Percentiles rank a stretch among this genome's conserved stretches.
phyloP scores from a whole-genome alignment of 2,113 vertebrate genomes.

The Macquaria ambigua region DNA sequence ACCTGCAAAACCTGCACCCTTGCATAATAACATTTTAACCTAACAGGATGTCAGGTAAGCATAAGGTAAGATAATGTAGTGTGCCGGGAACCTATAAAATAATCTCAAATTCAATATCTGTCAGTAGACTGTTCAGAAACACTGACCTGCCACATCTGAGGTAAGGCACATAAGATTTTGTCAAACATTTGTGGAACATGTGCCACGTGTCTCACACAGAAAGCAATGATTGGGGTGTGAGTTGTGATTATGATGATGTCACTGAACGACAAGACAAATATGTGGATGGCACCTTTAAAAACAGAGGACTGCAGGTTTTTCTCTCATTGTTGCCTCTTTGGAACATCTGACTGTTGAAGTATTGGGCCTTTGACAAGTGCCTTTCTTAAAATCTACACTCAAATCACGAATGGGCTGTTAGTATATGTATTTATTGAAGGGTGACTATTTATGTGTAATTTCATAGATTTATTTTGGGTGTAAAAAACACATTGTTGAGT shows the following conservation, averaged over 20 bases:
- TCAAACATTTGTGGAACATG: background rate
- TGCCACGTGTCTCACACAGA: background rate
- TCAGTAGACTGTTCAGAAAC: background rate
- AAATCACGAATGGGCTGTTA: conserved; percentile 13
- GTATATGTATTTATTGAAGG: conserved; percentile 43
- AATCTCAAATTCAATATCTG: background rate
- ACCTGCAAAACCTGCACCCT: background rate
- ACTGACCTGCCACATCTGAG: background rate
- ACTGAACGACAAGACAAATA: background rate
- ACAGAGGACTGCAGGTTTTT: background rate
- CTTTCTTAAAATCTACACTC: conserved; percentile 47
- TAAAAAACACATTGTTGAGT: conserved; percentile 1
- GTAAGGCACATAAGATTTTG: background rate
- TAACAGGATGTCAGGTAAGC: background rate
- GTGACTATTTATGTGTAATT: conserved; percentile 26
- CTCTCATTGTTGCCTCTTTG: conserved; percentile 2
- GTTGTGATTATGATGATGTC: background rate
- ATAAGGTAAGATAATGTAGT: background rate
- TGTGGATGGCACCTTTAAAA: conserved; percentile 6
- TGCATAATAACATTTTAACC: background rate
- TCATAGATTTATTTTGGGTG: background rate
- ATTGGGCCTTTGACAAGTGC: conserved; percentile 50
- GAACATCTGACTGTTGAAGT: conserved; percentile 11
- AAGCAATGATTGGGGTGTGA: background rate
- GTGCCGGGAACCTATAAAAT: background rate